Percentiles rank a stretch among this genome's conserved stretches.
phyloP scores from a whole-genome alignment of 2,797 vertebrate genomes.

The Acridotheres tristis region DNA sequence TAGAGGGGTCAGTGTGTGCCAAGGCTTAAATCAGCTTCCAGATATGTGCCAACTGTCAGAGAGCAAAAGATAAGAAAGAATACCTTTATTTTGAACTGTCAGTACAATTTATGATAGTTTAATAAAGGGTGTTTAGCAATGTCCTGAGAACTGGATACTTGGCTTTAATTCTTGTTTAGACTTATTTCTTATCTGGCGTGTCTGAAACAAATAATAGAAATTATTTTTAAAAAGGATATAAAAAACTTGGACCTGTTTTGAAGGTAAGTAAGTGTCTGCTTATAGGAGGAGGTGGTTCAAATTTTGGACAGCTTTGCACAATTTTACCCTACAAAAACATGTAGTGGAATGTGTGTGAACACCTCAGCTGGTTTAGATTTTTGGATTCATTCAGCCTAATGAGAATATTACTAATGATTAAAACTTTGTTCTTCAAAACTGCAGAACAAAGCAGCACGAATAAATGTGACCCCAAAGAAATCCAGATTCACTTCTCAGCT shows the following conservation, averaged over 20 bases:
- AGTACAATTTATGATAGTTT: background rate
- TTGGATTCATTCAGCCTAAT: background rate
- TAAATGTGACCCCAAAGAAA: background rate
- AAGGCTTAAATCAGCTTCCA: background rate
- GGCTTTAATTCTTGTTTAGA: background rate
- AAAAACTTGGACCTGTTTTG: background rate
- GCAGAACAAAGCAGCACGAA: background rate
- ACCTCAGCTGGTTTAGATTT: background rate
- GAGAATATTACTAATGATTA: background rate
- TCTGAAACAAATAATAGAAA: background rate
- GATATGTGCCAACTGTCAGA: background rate
- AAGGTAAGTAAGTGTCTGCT: background rate
- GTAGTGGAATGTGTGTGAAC: background rate
- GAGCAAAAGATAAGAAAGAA: background rate
- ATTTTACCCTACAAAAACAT: background rate
- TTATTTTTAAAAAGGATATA: accelerated
- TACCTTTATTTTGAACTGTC: background rate
- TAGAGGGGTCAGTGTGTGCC: background rate
- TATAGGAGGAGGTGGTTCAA: background rate
- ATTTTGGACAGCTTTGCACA: background rate
- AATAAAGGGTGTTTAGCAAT: background rate
- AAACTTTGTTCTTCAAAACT: background rate
- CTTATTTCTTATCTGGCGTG: background rate
- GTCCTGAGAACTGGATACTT: background rate
- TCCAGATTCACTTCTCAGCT: background rate